Percentiles rank a stretch among this genome's conserved stretches.
Evolutionary conservation across 2,113 vertebrate species (phyloP).

Genomic region (Heliornis fulica): DNA sequence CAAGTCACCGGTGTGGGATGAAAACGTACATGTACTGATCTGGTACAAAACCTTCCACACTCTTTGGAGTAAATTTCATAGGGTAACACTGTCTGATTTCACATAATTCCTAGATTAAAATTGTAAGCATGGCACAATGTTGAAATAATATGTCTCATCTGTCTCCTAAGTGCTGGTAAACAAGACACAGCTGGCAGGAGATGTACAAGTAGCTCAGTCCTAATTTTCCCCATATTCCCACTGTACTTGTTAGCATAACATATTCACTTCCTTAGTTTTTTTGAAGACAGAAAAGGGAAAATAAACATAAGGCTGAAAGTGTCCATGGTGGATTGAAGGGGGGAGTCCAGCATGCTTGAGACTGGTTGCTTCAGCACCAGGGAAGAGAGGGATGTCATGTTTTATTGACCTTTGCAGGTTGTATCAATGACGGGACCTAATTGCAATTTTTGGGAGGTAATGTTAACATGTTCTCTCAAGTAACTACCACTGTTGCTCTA

Average conservation of each 20-base stretch:
- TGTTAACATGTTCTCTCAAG: not conserved
- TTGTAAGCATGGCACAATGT: not conserved
- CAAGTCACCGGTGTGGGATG: not conserved
- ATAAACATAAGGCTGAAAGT: not conserved
- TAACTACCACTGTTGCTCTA: not conserved
- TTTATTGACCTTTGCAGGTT: slow-evolving; percentile 2
- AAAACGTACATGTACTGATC: not conserved
- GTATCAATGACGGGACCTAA: not conserved
- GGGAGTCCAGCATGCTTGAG: not conserved
- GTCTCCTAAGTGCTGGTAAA: slow-evolving; percentile 10
- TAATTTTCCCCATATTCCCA: not conserved
- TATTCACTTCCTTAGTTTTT: not conserved
- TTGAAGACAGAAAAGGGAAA: not conserved
- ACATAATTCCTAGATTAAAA: slow-evolving; percentile 22
- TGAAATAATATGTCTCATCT: not conserved
- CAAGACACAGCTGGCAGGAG: slow-evolving; percentile 20
- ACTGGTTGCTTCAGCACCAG: not conserved
- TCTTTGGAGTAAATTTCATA: not conserved
- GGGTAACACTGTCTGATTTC: not conserved
- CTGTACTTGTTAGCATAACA: slow-evolving; percentile 11
- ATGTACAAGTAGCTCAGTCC: not conserved
- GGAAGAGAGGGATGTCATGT: not conserved
- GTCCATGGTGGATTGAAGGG: not conserved
- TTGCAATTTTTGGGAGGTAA: not conserved
- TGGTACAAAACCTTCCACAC: not conserved